Base-by-base conservation (phyloP, 2,888 invertebrate genomes). In the Patella depressa region DNA sequence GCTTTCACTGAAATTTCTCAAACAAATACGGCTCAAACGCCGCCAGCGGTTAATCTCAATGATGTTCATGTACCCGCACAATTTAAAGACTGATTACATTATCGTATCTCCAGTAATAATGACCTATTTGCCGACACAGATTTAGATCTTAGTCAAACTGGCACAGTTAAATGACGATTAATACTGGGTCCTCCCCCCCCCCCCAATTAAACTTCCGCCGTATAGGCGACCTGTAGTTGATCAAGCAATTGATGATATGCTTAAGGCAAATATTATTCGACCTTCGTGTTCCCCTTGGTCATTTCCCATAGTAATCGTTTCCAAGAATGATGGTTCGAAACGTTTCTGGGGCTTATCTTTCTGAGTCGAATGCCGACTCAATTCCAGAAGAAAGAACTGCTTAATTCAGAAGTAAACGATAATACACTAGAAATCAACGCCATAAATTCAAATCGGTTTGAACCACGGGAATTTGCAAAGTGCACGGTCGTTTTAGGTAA, bases 231-330 rank as follows among this genome's bases (percentile, higher is more conserved):
- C 57, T 57, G 57, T 2, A 57, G 17, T 57, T 15, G 17, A 17
- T 57, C 14, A 57, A 57, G 57, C 57, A 14, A 57, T 57, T 15
- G 57, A 57, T 17, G 57, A 57, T 57, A 57, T 57, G 57, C 57
- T 57, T 15, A 57, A 57, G 57, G 57, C 57, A 57, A 57, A 57
- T 17, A 57, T 57, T 15, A 57, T 57, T 57, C 57, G 57, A 2
- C 57, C 57, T 17, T 82, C 82, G 29, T 19, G 53, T 3, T 75
- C 73, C 14, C 80, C 78, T 34, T 80, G 76, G 77, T 24, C 54
- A 65, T 79, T 75, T 45, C 76, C 79, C 3, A 17, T 79, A 9
- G 78, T 82, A 12, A 53, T 82, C 15, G 80, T 81, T 15, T 53
- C 72, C 5, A 81, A 82, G 55, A 79, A 79, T 53, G 78, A 79